Base-by-base conservation (phyloP, 2,888 invertebrate genomes). In the Oxytorus armatus region DNA sequence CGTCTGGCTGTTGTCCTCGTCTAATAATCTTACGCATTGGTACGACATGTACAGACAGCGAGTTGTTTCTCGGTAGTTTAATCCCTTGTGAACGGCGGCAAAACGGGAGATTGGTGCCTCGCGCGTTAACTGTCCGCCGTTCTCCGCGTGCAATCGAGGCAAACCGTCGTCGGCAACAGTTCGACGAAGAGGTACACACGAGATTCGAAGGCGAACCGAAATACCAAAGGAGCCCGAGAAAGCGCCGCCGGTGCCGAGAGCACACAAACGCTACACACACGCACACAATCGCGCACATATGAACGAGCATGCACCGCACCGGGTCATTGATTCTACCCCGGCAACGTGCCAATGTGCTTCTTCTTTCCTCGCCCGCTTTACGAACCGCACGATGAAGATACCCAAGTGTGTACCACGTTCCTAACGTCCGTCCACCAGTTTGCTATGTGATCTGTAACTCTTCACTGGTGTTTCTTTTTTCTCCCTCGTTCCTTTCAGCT, bases 291-390 rank as follows among this genome's bases (percentile, higher is more conserved):
- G 14, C 65, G 57, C n/a, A n/a, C n/a, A n/a, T n/a, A n/a, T n/a
- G n/a, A n/a, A n/a, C n/a, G n/a, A n/a, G n/a, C n/a, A n/a, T n/a
- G n/a, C n/a, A n/a, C n/a, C n/a, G n/a, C 69, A 66, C 61, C 76
- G 86, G 89, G 89, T 90, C 90, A 90, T 89, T 90, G 89, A 89
- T 89, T 89, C 88, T 87, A 84, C 66, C 69, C 70, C 85, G 88
- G 89, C 89, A 86, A 76, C 84, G 87, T 88, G 90, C 90, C 89
- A 90, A 86, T 88, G 82, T 83, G 82, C 82, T 33, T 83, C 82
- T 69, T 73, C 76, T 68, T 80, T 79, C 63, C 73, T 69, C 77
- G 72, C 75, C 53, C 73, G 77, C 70, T 81, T 44, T 44, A 66
- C 72, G 59, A 49, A 57, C 21, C 69, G 21, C 42, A 42, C 42